Conservation (phyloP, 1,140 invertebrate species). For the Dreissena polymorpha region DNA sequence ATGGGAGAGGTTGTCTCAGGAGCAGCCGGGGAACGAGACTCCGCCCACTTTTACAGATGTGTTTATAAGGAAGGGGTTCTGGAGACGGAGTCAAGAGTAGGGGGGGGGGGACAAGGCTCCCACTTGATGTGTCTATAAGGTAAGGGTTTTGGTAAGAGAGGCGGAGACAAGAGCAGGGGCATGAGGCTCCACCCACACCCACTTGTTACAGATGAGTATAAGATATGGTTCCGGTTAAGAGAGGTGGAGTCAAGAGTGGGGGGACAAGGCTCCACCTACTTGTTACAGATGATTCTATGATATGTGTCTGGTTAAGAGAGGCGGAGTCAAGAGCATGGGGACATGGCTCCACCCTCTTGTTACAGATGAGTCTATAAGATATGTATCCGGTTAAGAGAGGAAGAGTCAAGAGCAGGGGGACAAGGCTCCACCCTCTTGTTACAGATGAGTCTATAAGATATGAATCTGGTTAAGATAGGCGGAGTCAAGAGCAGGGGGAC, state of each 20-base stretch:
- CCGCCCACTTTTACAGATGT: conserved; percentile 31
- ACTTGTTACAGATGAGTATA: conserved; percentile 37
- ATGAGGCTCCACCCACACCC: conserved; percentile 19
- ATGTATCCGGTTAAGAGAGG: no score
- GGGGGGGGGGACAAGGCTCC: conserved; percentile 13
- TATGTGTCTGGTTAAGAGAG: conserved; percentile 79
- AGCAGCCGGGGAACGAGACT: conserved; percentile 49
- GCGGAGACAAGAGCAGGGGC: conserved; percentile 56
- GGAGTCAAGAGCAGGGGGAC: conserved; percentile 58
- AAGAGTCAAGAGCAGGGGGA: conserved; percentile 57
- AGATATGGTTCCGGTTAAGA: background rate
- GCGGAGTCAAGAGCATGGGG: conserved; percentile 55
- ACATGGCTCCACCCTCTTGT: background rate
- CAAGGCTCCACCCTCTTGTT: background rate
- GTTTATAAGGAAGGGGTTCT: conserved; percentile 35
- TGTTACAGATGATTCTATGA: no score
- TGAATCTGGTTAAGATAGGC: conserved; percentile 13
- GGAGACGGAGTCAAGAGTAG: conserved; percentile 55
- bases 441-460: conserved; percentile 46
- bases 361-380: conserved; percentile 30
- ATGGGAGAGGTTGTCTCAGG: conserved; percentile 29
- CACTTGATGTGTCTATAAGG: conserved; percentile 40
- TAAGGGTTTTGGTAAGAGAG: background rate
- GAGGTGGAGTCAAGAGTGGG: no score
- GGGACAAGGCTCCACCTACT: no score